Base-by-base conservation (phyloP, 2,113 vertebrate genomes). In the Notarius quadriscutis region DNA sequence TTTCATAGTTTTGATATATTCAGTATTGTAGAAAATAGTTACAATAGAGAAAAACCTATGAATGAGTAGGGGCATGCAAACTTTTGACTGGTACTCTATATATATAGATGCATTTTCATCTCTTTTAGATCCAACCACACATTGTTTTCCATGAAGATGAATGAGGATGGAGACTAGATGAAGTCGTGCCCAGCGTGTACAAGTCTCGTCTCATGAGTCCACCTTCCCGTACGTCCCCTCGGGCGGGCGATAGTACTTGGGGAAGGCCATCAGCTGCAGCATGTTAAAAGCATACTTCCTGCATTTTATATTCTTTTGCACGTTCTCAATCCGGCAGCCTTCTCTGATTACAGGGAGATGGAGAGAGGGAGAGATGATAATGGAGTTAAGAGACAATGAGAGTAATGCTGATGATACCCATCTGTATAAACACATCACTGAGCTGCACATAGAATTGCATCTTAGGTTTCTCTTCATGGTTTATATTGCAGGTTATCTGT, bases 261-360 rank as follows among this genome's bases (percentile, higher is more conserved):
- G 98, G 93, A 99, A 99, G 91, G 97, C 97, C 97, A 99, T 97
- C 96, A 99, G 97, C 93, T 99, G 98, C 91, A 99, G 95, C 94
- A 97, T 95, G 97, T 99, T 99, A 97, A 99, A 99, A 94, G 98
- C 98, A 93, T 99, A 99, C 92, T 99, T 99, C 94, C 98, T 97
- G 96, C 97, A 97, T 95, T 94, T 97, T 94, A 99, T 96, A 95
- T 99, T 99, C 97, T 99, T 99, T 96, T 97, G 95, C 89, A 98
- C 98, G 94, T 99, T 99, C 92, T 99, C 98, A 97, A 99, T 99
- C 94, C 98, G 98, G 96, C 98, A 99, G 96, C 98, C 98, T 96
- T 99, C 97, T 98, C 98, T 99, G 96, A 94, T 94, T 87, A 87
- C 86, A 77, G 88, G 90, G 89, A 82, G 92, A 91, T 83, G 84